These are phyloP conservation scores for Allacma fusca DNA, from an alignment of 2,888 invertebrate genomes.

Conservation along the genomic window DNA sequence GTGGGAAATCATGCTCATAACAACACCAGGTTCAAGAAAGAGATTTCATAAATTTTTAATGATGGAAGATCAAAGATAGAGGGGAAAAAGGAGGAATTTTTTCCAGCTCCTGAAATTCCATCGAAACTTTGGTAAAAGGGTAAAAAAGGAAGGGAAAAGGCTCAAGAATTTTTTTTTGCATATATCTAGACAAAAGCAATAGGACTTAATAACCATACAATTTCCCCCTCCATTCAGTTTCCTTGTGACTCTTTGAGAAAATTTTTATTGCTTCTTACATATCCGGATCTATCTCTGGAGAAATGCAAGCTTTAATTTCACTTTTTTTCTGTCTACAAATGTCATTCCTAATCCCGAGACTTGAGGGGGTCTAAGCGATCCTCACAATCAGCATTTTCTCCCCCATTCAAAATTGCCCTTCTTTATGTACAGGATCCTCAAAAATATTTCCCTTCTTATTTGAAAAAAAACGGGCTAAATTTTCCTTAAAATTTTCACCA, in stretches of 20 bases:
- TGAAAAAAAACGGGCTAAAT: too few relatives aligned
- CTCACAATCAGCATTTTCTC: not conserved
- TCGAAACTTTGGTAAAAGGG: not conserved
- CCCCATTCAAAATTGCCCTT: too few relatives aligned
- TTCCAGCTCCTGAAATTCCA: not conserved
- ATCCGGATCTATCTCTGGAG: not conserved
- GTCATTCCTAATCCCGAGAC: not conserved
- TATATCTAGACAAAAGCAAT: too few relatives aligned
- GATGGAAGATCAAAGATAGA: not conserved
- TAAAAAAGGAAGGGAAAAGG: not conserved
- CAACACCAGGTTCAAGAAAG: not conserved
- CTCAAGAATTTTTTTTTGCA: too few relatives aligned
- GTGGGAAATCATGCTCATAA: not conserved
- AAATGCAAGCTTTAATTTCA: not conserved
- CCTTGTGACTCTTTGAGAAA: conserved; percentile 1
- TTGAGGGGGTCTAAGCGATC: not conserved
- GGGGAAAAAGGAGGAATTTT: not conserved
- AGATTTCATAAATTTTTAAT: conserved; percentile 23
- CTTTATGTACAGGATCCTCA: too few relatives aligned
- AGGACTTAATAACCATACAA: not conserved
- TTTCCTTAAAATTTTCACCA: too few relatives aligned
- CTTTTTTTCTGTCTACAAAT: not conserved
- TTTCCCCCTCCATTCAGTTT: not conserved
- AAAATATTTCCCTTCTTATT: too few relatives aligned
- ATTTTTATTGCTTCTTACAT: conserved; percentile 9